phyloP scores from a whole-genome alignment of 1,140 invertebrate genomes.

The Babylonia areolata region DNA sequence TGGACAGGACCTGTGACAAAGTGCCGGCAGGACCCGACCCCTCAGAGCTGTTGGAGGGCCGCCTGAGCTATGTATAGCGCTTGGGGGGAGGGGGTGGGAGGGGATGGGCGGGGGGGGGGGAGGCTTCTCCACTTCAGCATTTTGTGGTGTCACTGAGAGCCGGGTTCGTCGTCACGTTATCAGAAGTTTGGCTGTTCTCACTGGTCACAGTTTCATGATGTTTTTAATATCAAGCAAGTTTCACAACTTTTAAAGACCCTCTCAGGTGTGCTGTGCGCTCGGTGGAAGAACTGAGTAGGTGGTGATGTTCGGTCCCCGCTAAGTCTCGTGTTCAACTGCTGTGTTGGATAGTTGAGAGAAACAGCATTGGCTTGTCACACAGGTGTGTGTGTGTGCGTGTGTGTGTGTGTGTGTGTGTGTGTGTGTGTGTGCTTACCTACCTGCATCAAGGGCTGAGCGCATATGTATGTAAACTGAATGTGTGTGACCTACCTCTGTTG shows the following conservation, averaged over 20 bases:
- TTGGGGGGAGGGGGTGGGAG: not conserved
- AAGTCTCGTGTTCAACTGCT: not conserved
- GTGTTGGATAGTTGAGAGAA: not conserved
- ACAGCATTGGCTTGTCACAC: not conserved
- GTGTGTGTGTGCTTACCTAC: not conserved
- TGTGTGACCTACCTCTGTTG: no score
- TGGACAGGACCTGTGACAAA: not conserved
- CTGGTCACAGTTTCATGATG: no score
- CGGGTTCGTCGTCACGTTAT: no score
- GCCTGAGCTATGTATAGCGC: slow-evolving; percentile 31
- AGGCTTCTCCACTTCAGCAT: no score
- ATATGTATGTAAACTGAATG: no score
- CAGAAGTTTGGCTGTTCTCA: no score
- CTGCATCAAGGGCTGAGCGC: not conserved
- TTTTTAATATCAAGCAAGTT: no score
- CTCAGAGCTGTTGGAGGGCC: not conserved
- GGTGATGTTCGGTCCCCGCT: not conserved
- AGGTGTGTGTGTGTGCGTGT: not conserved
- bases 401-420: slow-evolving; percentile 15
- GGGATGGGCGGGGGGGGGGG: no score
- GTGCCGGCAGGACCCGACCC: not conserved
- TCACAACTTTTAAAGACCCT: no score
- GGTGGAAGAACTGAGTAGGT: no score
- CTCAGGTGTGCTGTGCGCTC: no score
- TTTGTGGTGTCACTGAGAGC: no score